These are phyloP conservation scores for Tolmerus cingulatus DNA, from an alignment of 2,888 invertebrate genomes.

Conservation along the genomic window DNA sequence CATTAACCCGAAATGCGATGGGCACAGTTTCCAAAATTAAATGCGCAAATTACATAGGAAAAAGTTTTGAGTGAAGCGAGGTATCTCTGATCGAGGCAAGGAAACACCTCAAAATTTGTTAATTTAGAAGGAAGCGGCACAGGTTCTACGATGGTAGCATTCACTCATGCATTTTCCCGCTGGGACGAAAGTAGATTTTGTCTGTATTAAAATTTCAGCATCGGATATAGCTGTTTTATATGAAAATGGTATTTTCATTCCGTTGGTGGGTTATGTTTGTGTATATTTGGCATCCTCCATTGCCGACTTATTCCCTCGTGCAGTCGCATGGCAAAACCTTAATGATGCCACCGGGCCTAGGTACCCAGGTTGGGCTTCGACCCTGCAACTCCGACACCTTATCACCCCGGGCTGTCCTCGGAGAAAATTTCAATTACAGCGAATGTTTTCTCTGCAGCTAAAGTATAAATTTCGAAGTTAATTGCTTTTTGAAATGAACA, in stretches of 20 bases:
- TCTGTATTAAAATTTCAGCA: background rate
- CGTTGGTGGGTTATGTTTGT: background rate
- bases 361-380: background rate
- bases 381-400: background rate
- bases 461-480: slow-evolving; percentile 25
- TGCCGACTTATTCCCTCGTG: background rate
- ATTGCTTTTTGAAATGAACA: slow-evolving; percentile 30
- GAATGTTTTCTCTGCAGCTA: background rate
- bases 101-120: background rate
- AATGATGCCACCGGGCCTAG: background rate
- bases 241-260: slow-evolving; percentile 1
- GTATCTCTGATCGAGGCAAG: background rate
- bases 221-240: background rate
- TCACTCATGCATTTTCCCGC: background rate
- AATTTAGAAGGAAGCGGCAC: background rate
- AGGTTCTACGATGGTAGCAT: background rate
- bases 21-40: background rate
- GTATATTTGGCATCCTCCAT: background rate
- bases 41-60: background rate
- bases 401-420: background rate
- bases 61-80: background rate
- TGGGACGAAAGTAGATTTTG: background rate
- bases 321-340: background rate
- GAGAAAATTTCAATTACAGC: slow-evolving; percentile 19
- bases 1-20: background rate